Base-by-base conservation (phyloP, 2,888 invertebrate genomes). In the Leptopilina syphax region DNA sequence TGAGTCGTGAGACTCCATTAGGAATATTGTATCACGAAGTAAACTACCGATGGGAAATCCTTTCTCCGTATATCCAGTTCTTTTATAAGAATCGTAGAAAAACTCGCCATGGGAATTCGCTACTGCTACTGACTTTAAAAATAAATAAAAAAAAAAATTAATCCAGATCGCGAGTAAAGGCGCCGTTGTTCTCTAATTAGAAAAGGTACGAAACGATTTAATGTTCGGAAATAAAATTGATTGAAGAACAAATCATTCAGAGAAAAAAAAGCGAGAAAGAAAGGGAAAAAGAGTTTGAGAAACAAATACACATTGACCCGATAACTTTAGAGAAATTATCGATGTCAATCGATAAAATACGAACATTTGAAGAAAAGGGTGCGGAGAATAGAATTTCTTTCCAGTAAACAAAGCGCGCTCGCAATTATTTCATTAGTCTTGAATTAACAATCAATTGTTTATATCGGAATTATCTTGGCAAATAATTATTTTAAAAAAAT, bases 41-140 rank as follows among this genome's bases (percentile, higher is more conserved):
- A 24, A 63, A 79, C 79, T 78, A 57, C 79, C 80, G 82, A 81
- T 82, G 84, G 82, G 84, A 85, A 86, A 85, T 84, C 83, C 84
- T 84, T 85, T 84, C 84, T 83, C 84, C 81, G 50, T 50, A 50
- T 50, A 50, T 50, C 50, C 44, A 44, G 50, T 12, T 50, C 50
- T 50, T 77, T 77, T 50, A 50, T 44, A 50, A 80, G 60, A 77
- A 34, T 67, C 73, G 13, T 70, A 70, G 77, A 80, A 80, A 80
- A 82, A 81, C 82, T 70, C 12, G 78, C 78, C 82, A 80, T 83
- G 80, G 82, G 83, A 84, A 84, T 83, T 83, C 77, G 79, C 81
- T 77, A 50, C 12, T 76, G 67, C 8, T 81, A 81, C 80, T 24
- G 18, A 24, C 18, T 24, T 63, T 18, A 9, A 60, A 44, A 44